Evolutionary conservation across 1,140 invertebrate species (phyloP), one percentile per base, ranked within the genome.

Genomic region (Zophobas atratus): DNA sequence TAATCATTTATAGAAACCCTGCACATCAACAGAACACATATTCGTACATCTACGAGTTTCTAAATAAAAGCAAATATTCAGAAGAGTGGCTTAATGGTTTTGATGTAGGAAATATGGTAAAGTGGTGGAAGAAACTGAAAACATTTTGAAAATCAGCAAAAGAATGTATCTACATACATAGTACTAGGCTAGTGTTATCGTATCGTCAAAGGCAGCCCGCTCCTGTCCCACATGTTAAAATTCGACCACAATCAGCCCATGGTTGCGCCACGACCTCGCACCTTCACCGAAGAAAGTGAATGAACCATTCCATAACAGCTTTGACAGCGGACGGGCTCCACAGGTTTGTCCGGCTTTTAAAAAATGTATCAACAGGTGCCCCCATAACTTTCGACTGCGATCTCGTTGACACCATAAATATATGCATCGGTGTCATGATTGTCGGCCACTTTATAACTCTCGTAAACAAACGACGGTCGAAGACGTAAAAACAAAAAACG

Each of bases 361-460:
- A 60, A 67, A 67, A 67, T 67, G 60, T 67, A 67, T 67, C 60
- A 67, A 67, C 60, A 67, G 60, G 60, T 67, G 60, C 60, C 60
- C 60, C 60, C 60, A 43, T 67, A 67, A 67, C 60, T 67, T 67
- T 67, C 60, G 60, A 67, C 60, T 41, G 39, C 38, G 56, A 60
- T 60, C 56, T 60, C 60, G 60, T 39, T 67, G 60, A 67, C 60
- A 43, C 60, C 39, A 43, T 67, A 67, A 67, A 67, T 67, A 43
- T 67, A 67, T 67, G 60, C 60, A 67, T 67, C 60, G 60, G 60
- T 67, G 60, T 67, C 60, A 67, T 43, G 60, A 67, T 43, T 67
- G 38, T 67, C 60, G 60, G 60, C 38, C 60, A 67, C 60, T 67
- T 67, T 41, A 43, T 67, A 43, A 43, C 60, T 67, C 60, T 41